Base-by-base conservation (phyloP, 2,888 invertebrate genomes). In the Allygus modestus region DNA sequence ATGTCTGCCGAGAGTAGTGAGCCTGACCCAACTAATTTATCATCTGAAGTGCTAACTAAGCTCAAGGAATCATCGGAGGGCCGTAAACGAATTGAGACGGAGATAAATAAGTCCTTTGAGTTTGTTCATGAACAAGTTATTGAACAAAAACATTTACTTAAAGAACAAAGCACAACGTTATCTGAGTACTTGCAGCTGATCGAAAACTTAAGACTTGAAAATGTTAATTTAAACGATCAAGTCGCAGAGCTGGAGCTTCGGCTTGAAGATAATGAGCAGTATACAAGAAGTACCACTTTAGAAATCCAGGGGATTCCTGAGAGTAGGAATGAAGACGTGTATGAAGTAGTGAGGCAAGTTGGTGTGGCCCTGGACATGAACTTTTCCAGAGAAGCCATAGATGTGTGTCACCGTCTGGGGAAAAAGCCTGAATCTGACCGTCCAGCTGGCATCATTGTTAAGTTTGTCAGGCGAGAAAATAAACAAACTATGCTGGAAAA, bases 271-370 rank as follows among this genome's bases (percentile, higher is more conserved):
- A 46, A 1, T 17, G 46, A 46, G 46, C 46, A 46, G 17, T 46
- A 46, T 17, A 12, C n/a, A 1, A 7, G 46, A 17, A 46, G 46
- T 46, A 81, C 61, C n/a, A 31, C 54, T n/a, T 20, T 81, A 43
- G 82, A 69, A 37, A 82, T 69, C 0, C 65, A 65, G 17, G 37
- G 82, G 5, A 37, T 82, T 26, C 82, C 82, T 33, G 81, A 81
- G 23, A 81, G 20, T 12, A 81, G 4, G 0, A 26, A 0, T 0
- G 61, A 81, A 33, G 81, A 81, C 12, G 33, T 54, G 0, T 81
- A 81, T 31, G 81, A 81, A 17, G 81, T 81, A 26, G 81, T 58
- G 12, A 81, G 17, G 20, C 7, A 61, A 12, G 54, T 58, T 23
- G 15, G 81, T 33, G 61, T 33, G 15, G 81, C 61, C 54, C 81